A percentile compares a stretch with the other conserved stretches of the same genome.
Evolutionary conservation across 1,140 invertebrate genomes (phyloP).

Genomic region (Amphibalanus amphitrite): DNA sequence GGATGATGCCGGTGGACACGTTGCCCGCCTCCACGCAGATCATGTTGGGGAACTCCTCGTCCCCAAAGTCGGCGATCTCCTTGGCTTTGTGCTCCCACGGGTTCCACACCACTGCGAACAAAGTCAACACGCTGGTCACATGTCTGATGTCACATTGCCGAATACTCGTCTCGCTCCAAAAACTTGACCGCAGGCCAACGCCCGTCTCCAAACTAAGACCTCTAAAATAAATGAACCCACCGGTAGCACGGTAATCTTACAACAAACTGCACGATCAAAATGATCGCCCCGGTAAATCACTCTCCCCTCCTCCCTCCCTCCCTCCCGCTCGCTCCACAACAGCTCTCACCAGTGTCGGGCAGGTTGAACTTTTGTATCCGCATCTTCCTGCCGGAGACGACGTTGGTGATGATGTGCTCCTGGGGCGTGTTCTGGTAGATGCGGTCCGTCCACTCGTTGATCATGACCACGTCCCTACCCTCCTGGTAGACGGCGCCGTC

Average conservation of each 20-base stretch:
- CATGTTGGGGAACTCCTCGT: slow-evolving; percentile 89
- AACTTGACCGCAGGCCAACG: too few relatives aligned
- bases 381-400: slow-evolving; percentile 78
- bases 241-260: too few relatives aligned
- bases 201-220: too few relatives aligned
- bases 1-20: slow-evolving; percentile 62
- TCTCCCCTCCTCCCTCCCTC: background rate
- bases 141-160: too few relatives aligned
- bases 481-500: slow-evolving; percentile 68
- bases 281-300: too few relatives aligned
- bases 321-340: too few relatives aligned
- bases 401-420: slow-evolving; percentile 81
- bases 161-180: slow-evolving; percentile 11
- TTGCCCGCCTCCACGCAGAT: slow-evolving; percentile 85
- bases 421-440: slow-evolving; percentile 83
- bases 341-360: slow-evolving; percentile 53
- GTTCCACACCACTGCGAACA: slow-evolving; percentile 72
- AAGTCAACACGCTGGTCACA: too few relatives aligned
- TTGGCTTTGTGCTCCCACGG: slow-evolving; percentile 84
- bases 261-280: too few relatives aligned
- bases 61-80: slow-evolving; percentile 80
- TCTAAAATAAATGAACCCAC: too few relatives aligned
- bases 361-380: slow-evolving; percentile 84
- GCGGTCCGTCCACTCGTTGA: slow-evolving; percentile 79
- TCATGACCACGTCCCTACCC: slow-evolving; percentile 66